These are phyloP conservation scores for Balaeniceps rex DNA, from an alignment of 2,113 vertebrate genomes.

Conservation along the genomic window DNA sequence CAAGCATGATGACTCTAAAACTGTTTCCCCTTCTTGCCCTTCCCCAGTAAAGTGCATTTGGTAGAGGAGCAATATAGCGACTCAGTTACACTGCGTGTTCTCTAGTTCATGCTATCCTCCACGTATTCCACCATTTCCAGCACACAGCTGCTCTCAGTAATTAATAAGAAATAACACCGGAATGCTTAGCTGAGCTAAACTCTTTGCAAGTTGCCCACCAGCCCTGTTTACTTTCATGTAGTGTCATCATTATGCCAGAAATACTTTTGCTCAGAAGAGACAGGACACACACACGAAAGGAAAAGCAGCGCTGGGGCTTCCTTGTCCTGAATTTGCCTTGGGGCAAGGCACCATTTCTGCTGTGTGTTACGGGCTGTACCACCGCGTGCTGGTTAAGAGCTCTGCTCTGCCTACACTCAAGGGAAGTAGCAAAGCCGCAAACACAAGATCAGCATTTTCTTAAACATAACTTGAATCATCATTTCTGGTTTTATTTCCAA, in stretches of 20 bases:
- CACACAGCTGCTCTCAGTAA: background rate
- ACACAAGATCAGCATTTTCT: background rate
- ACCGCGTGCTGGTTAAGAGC: fast-evolving
- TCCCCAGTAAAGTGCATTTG: background rate
- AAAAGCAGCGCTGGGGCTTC: background rate
- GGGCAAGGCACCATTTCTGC: background rate
- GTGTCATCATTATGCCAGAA: background rate
- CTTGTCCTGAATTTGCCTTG: background rate
- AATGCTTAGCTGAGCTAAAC: conserved; percentile 5
- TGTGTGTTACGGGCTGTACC: background rate
- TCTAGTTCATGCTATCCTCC: background rate
- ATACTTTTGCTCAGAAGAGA: background rate
- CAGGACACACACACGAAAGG: background rate
- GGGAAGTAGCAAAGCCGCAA: background rate
- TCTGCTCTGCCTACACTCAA: background rate
- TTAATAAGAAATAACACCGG: background rate
- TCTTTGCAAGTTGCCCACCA: background rate
- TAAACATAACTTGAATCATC: background rate
- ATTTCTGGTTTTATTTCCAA: background rate
- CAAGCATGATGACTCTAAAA: background rate
- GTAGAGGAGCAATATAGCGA: background rate
- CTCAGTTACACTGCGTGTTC: background rate
- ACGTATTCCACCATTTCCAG: background rate
- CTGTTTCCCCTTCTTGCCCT: background rate
- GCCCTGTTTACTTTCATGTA: background rate